Percentiles rank a stretch among this genome's conserved stretches.
phyloP scores from a whole-genome alignment of 1,140 invertebrate species.

The Drosophila miranda region DNA sequence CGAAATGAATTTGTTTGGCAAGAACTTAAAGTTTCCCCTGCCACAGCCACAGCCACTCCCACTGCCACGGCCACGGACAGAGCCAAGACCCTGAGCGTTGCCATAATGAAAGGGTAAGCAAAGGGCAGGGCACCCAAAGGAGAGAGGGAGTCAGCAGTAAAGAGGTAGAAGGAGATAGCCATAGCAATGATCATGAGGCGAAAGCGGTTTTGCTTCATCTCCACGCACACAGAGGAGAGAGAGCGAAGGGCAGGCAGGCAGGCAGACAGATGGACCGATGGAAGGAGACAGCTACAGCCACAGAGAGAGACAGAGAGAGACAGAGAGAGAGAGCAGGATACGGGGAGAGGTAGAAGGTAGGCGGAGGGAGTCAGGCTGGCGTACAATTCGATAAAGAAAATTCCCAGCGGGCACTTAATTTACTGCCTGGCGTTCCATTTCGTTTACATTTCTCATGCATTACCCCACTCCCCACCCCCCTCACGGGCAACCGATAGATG shows the following conservation, averaged over 20 bases:
- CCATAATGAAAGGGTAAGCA: conserved; percentile 76
- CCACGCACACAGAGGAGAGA: neutral
- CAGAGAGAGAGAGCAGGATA: conserved; percentile 3
- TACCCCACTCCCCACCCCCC: conserved; percentile 10
- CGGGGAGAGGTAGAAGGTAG: neutral
- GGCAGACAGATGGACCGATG: conserved; percentile 21
- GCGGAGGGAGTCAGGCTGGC: neutral
- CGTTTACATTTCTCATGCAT: conserved; percentile 60
- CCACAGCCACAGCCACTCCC: conserved; percentile 28
- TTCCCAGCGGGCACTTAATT: conserved; percentile 79
- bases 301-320: conserved; percentile 6
- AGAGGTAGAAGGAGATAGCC: too few species aligned
- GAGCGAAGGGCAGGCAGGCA: conserved; percentile 9
- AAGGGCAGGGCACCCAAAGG: conserved; percentile 32
- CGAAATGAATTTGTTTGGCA: conserved; percentile 64
- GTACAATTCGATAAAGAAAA: conserved; percentile 57
- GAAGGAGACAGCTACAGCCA: conserved; percentile 10
- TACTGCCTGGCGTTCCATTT: conserved; percentile 69
- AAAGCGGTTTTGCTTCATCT: conserved; percentile 26
- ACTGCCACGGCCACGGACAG: conserved; percentile 20
- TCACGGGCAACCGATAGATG: too few species aligned
- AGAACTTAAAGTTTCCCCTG: conserved; percentile 55
- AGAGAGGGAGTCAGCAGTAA: neutral
- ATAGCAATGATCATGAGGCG: too few species aligned
- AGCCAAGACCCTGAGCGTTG: conserved; percentile 15